Conservation (phyloP, 2,797 vertebrate genomes). For the Buceros bicornis region DNA sequence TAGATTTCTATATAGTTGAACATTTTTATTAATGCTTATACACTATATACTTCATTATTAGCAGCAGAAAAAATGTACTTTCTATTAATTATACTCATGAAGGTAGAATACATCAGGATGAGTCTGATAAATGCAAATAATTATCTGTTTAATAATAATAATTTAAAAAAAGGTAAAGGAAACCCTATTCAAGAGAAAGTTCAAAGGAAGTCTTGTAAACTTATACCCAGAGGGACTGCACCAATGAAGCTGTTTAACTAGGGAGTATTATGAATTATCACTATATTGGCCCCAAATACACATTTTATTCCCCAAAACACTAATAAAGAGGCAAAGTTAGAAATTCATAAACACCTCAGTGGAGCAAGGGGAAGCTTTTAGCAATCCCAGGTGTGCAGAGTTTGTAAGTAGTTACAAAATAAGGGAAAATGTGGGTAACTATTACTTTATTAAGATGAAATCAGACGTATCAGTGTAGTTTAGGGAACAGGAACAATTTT, state of each 20-base stretch:
- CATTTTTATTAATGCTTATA: not conserved
- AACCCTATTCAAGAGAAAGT: not conserved
- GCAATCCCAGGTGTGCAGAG: slow-evolving; percentile 18
- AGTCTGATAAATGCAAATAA: not conserved
- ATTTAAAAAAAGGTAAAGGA: not conserved
- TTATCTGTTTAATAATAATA: not conserved
- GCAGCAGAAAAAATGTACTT: not conserved
- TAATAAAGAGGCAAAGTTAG: slow-evolving; percentile 49
- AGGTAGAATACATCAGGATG: not conserved
- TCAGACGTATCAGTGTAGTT: not conserved
- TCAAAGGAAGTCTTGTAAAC: slow-evolving; percentile 26
- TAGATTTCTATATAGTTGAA: not conserved
- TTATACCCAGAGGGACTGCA: not conserved
- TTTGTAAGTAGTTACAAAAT: slow-evolving; percentile 23
- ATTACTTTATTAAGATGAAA: slow-evolving; percentile 60
- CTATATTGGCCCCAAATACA: slow-evolving; percentile 30
- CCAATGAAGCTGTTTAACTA: slow-evolving; percentile 10
- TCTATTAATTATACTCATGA: not conserved
- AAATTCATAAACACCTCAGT: slow-evolving; percentile 30
- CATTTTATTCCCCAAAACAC: slow-evolving; percentile 47
- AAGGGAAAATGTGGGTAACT: slow-evolving; percentile 27
- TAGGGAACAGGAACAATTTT: slow-evolving; percentile 16
- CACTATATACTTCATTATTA: not conserved
- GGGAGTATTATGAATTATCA: slow-evolving; percentile 33
- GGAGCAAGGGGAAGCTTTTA: slow-evolving; percentile 46